Conservation (phyloP, 2,888 invertebrate species). For the Desoria tigrina region DNA sequence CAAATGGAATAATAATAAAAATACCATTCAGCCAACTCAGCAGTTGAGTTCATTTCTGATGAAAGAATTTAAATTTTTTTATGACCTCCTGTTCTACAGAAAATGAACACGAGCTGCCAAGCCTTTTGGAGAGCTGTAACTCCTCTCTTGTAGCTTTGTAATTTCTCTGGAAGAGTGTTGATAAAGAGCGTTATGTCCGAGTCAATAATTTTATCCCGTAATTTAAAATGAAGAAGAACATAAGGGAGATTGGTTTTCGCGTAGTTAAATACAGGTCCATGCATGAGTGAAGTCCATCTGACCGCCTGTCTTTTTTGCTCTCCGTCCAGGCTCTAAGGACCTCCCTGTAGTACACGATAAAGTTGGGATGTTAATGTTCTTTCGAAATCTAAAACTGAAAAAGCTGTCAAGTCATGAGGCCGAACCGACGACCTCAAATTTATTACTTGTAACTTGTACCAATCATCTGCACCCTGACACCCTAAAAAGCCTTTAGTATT, state of each 20-base stretch:
- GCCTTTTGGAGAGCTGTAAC: too few relatives aligned
- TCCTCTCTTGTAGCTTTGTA: too few relatives aligned
- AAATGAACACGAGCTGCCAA: too few relatives aligned
- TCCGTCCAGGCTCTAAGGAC: slow-evolving; percentile 1
- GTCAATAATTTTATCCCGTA: background rate
- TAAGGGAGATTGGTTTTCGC: slow-evolving; percentile 16
- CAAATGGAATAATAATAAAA: slow-evolving; percentile 15
- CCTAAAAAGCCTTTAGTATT: slow-evolving; percentile 10
- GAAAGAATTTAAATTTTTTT: slow-evolving; percentile 16
- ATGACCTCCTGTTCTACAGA: background rate
- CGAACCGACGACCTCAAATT: slow-evolving; percentile 9
- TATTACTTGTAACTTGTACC: background rate
- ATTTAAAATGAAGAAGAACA: background rate
- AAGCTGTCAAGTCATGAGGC: background rate
- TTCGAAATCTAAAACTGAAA: slow-evolving; percentile 5
- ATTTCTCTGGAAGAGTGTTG: too few relatives aligned
- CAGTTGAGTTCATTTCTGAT: slow-evolving; percentile 10
- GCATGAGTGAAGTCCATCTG: slow-evolving; percentile 11
- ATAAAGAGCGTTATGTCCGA: too few relatives aligned
- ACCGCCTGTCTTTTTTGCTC: slow-evolving; percentile 18
- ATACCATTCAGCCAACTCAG: slow-evolving; percentile 6
- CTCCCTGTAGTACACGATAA: background rate
- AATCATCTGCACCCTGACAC: slow-evolving; percentile 10
- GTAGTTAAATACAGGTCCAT: background rate
- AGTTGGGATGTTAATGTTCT: slow-evolving; percentile 4